These are phyloP conservation scores for Onthophagus taurus DNA, from an alignment of 1,140 invertebrate species.

Conservation along the genomic window DNA sequence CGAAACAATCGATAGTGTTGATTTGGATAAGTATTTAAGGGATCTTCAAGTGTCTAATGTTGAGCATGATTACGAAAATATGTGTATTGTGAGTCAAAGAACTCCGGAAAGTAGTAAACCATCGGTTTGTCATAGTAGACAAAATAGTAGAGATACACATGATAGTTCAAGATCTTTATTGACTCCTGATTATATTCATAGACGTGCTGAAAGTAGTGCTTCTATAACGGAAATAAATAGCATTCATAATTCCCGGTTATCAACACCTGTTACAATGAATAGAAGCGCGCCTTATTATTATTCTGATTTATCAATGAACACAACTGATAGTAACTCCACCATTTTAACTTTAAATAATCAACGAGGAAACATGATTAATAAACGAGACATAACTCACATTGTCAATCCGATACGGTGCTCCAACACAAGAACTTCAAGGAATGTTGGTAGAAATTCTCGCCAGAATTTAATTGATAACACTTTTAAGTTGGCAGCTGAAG, in stretches of 20 bases:
- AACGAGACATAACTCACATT: slow-evolving; percentile 67
- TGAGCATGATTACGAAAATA: slow-evolving; percentile 32
- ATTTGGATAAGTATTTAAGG: slow-evolving; percentile 56
- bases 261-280: slow-evolving; percentile 19
- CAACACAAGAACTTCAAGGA: slow-evolving; percentile 13
- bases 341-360: slow-evolving; percentile 53
- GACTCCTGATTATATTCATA: slow-evolving; percentile 19
- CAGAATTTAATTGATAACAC: slow-evolving; percentile 19
- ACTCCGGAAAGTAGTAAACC: slow-evolving; percentile 1
- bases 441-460: slow-evolving; percentile 5
- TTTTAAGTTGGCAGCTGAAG: slow-evolving; percentile 50
- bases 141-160: slow-evolving; percentile 15
- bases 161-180: slow-evolving; percentile 14
- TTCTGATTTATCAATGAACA: slow-evolving; percentile 57
- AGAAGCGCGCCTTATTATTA: slow-evolving; percentile 70
- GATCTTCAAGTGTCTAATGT: slow-evolving; percentile 37
- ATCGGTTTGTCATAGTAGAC: slow-evolving; percentile 13
- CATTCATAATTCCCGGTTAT: slow-evolving; percentile 23
- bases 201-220: slow-evolving; percentile 24
- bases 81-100: slow-evolving; percentile 20
- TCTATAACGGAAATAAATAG: slow-evolving; percentile 27
- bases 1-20: slow-evolving; percentile 42
- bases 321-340: slow-evolving; percentile 22
- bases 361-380: slow-evolving; percentile 47
- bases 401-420: slow-evolving; percentile 62